Percentiles rank a stretch among this genome's conserved stretches.
Evolutionary conservation across 92 coral and sea anemone genomes (phyloP).

Genomic region (Diadumene lineata): DNA sequence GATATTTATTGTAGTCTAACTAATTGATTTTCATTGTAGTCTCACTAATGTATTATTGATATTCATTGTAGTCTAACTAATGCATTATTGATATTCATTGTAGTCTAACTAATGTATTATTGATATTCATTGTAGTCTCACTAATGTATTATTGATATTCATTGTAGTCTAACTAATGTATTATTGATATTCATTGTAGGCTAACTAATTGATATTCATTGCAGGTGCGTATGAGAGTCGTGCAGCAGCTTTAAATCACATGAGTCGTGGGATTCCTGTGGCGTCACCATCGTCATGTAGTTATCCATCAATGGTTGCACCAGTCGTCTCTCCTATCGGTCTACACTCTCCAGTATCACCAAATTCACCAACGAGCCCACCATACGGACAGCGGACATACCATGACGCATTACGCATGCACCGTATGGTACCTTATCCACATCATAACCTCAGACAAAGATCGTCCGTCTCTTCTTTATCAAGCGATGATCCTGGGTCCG

Average conservation of each 20-base stretch:
- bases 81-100: no score
- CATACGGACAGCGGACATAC: constrained; percentile 95
- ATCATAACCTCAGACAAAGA: constrained; percentile 41
- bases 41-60: no score
- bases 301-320: constrained; percentile 84
- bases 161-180: no score
- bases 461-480: constrained; percentile 72
- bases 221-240: constrained; percentile 40
- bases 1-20: no score
- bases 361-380: constrained; percentile 92
- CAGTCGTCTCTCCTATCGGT: constrained; percentile 66
- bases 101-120: no score
- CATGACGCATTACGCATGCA: constrained; percentile 90
- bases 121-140: no score
- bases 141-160: no score
- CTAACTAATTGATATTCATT: neutral
- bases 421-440: constrained; percentile 92
- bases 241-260: constrained; percentile 33
- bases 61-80: no score
- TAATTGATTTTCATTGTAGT: no score
- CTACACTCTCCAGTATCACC: constrained; percentile 76
- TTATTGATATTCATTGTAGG: no score
- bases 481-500: constrained; percentile 66
- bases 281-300: constrained; percentile 62
- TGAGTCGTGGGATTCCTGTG: constrained; percentile 45